Evolutionary conservation across 2,888 invertebrate species (phyloP).

Genomic region (Hemistola chrysoprasaria): DNA sequence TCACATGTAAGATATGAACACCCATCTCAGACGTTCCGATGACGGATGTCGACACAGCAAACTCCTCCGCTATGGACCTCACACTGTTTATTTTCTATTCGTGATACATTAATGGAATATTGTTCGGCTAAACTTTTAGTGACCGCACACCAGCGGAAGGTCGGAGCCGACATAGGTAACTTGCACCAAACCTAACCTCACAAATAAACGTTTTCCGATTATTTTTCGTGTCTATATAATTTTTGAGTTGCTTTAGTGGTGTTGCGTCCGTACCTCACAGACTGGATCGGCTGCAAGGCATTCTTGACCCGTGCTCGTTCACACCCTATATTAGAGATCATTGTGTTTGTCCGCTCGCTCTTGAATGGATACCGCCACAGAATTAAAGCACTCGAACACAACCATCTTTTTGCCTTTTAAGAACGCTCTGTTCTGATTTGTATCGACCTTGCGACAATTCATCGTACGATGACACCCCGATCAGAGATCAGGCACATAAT

Average conservation of each 20-base stretch:
- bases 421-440: conserved; percentile 69
- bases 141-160: conserved; percentile 87
- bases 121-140: conserved; percentile 83
- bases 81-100: conserved; percentile 62
- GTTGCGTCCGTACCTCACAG: conserved; percentile 81
- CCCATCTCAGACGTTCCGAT: conserved; percentile 40
- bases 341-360: conserved; percentile 81
- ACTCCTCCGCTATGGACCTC: conserved; percentile 45
- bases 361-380: conserved; percentile 68
- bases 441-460: conserved; percentile 69
- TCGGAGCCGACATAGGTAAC: conserved; percentile 88
- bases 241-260: conserved; percentile 82
- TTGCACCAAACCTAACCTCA: conserved; percentile 82
- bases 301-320: conserved; percentile 79
- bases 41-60: conserved; percentile 56
- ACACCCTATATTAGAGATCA: conserved; percentile 76
- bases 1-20: conserved; percentile 54
- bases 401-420: conserved; percentile 75
- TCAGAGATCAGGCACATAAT: conserved; percentile 33
- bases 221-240: conserved; percentile 80
- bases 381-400: conserved; percentile 71
- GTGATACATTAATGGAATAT: conserved; percentile 75
- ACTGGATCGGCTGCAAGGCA: conserved; percentile 80
- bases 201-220: conserved; percentile 79
- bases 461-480: conserved; percentile 67